Conservation (phyloP, 2,113 vertebrate species). For the Sarotherodon lohbergeri region DNA sequence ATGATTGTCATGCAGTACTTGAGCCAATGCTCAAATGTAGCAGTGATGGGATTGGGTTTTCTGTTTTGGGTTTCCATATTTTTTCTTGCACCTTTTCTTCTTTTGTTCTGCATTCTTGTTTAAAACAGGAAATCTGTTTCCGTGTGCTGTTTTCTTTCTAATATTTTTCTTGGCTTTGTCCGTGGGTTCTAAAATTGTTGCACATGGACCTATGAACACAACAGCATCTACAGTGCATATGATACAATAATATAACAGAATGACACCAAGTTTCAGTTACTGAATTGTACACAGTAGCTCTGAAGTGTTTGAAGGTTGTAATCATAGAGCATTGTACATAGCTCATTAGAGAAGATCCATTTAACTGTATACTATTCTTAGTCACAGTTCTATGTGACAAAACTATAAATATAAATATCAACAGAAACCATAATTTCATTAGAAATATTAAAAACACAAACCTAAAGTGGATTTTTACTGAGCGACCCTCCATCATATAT, state of each 20-base stretch:
- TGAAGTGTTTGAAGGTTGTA: neutral
- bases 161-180: too few relatives aligned
- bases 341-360: neutral
- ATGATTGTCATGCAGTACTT: neutral
- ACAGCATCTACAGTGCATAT: neutral
- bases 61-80: too few relatives aligned
- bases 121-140: too few relatives aligned
- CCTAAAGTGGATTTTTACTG: neutral
- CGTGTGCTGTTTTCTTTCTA: too few relatives aligned
- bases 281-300: neutral
- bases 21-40: neutral
- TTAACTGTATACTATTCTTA: neutral
- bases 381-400: neutral
- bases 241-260: neutral
- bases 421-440: neutral
- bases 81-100: too few relatives aligned
- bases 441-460: neutral
- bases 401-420: neutral
- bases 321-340: neutral
- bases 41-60: neutral
- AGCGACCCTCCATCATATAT: neutral
- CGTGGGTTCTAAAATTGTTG: too few relatives aligned
- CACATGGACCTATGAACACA: too few relatives aligned
- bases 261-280: neutral
- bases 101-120: too few relatives aligned